Evolutionary conservation across 2,113 vertebrate genomes (phyloP).

Genomic region (Apteryx mantelli): DNA sequence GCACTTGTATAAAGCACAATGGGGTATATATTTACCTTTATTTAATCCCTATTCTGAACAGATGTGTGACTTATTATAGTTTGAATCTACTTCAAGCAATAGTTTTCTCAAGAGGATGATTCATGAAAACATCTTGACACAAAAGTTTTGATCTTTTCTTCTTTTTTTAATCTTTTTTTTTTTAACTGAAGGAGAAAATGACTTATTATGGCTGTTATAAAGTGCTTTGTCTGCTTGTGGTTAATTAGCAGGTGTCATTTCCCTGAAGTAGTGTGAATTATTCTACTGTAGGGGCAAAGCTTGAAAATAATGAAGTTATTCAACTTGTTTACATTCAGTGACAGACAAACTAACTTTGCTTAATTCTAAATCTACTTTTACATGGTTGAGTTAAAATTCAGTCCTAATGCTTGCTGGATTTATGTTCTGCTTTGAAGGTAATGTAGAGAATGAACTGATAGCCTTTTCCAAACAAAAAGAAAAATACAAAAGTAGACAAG

Average conservation of each 20-base stretch:
- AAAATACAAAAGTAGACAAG: neutral
- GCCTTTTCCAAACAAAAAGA: neutral
- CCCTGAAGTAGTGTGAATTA: conserved; percentile 62
- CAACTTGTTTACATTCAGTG: conserved; percentile 63
- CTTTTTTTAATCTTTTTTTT: neutral
- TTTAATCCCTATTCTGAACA: neutral
- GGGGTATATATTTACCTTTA: neutral
- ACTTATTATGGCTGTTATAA: conserved; percentile 34
- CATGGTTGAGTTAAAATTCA: conserved; percentile 19
- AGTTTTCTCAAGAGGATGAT: conserved; percentile 23
- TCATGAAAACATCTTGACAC: conserved; percentile 49
- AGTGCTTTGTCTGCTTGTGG: conserved; percentile 58
- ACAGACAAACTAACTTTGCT: conserved; percentile 54
- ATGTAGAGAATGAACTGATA: neutral
- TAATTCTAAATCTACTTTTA: conserved; percentile 44
- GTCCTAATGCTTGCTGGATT: neutral
- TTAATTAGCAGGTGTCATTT: conserved; percentile 66
- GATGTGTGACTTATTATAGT: neutral
- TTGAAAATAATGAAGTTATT: conserved; percentile 59
- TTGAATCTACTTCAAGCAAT: neutral
- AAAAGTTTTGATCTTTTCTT: conserved; percentile 36
- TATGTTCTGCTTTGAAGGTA: conserved; percentile 1
- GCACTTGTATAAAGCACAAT: neutral
- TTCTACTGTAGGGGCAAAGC: conserved; percentile 53
- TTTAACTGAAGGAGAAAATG: conserved; percentile 38